Evolutionary conservation across 2,113 vertebrate species (phyloP).

Genomic region (Enhydra lutris): DNA sequence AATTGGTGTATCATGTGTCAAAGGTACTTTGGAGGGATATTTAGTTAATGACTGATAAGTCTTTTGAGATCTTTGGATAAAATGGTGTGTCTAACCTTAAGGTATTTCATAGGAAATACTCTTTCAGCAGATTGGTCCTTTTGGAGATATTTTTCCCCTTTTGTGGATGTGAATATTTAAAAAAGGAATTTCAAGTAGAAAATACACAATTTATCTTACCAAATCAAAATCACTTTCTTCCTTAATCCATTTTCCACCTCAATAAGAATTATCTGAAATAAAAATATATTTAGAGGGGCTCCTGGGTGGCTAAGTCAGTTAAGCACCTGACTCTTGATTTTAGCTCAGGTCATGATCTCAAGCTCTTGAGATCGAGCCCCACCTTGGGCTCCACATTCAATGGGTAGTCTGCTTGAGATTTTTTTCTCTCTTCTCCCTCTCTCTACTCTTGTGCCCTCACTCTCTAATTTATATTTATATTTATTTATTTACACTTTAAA

Average conservation of each 20-base stretch:
- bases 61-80: slow-evolving; percentile 36
- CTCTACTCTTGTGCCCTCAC: not conserved
- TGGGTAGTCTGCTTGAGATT: not conserved
- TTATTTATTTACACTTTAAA: slow-evolving; percentile 2
- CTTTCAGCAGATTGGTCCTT: not conserved
- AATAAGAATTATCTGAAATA: not conserved
- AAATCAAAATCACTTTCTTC: not conserved
- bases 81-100: not conserved
- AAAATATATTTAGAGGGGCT: not conserved
- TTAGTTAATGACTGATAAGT: slow-evolving; percentile 33
- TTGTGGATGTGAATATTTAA: not conserved
- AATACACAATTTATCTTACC: not conserved
- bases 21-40: not conserved
- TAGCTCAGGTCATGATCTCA: not conserved
- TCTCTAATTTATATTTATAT: not conserved
- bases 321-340: not conserved
- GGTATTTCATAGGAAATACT: slow-evolving; percentile 6
- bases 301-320: not conserved
- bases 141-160: not conserved
- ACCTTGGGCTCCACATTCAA: not conserved
- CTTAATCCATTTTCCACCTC: not conserved
- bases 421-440: not conserved
- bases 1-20: not conserved
- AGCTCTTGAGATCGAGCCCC: not conserved
- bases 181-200: slow-evolving; percentile 29